Evolutionary conservation across 1,140 invertebrate genomes (phyloP).

Genomic region (Zaprionus lachaisei): DNA sequence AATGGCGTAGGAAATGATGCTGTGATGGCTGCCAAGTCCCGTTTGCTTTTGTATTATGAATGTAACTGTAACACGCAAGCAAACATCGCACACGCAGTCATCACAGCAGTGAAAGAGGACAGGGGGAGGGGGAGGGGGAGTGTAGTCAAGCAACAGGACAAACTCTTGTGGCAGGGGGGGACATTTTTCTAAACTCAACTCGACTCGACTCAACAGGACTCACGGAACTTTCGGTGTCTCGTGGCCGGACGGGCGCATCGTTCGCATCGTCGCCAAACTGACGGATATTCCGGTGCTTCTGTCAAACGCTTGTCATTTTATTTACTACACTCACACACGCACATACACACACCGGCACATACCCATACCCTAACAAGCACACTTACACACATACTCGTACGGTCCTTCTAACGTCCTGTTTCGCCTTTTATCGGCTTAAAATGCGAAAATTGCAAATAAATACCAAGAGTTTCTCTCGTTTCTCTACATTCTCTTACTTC

Average conservation of each 20-base stretch:
- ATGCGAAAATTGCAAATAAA: constrained; percentile 81
- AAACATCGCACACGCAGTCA: constrained; percentile 65
- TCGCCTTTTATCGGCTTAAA: constrained; percentile 78
- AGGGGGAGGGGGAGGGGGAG: too few relatives aligned
- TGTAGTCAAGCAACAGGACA: constrained; percentile 11
- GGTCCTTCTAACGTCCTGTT: constrained; percentile 15
- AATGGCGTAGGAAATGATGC: constrained; percentile 79
- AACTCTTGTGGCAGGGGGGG: constrained; percentile 20
- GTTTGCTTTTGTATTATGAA: constrained; percentile 81
- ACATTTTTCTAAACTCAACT: constrained; percentile 51
- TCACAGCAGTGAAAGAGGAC: constrained; percentile 7
- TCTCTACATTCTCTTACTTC: neutral
- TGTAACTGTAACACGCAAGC: constrained; percentile 76
- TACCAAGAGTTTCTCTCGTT: constrained; percentile 53
- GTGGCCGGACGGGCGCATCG: constrained; percentile 59
- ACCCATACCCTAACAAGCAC: neutral
- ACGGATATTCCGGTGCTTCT: constrained; percentile 81
- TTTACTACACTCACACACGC: constrained; percentile 26
- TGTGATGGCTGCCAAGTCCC: constrained; percentile 62
- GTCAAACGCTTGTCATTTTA: constrained; percentile 82
- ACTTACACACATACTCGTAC: neutral
- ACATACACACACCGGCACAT: neutral
- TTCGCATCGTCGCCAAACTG: constrained; percentile 75
- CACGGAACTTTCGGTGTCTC: constrained; percentile 40
- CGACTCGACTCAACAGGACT: constrained; percentile 23